Conservation (phyloP, 2,113 vertebrate genomes). For the Rhegmatorhina hoffmannsi region DNA sequence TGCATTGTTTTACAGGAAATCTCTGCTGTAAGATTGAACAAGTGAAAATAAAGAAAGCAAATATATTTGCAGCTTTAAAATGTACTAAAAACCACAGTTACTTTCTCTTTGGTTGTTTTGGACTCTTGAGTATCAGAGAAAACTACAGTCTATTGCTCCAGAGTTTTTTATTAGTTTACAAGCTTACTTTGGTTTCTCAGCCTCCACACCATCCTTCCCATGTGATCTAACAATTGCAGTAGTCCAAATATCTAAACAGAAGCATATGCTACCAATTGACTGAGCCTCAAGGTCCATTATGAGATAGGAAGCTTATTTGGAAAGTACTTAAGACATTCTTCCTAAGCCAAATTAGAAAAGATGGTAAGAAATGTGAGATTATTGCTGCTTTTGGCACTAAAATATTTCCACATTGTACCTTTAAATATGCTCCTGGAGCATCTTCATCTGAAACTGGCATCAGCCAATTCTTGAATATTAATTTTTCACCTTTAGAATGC, state of each 20-base stretch:
- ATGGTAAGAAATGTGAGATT: neutral
- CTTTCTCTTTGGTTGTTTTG: neutral
- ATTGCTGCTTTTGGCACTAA: neutral
- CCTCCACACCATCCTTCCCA: neutral
- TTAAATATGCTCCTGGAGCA: neutral
- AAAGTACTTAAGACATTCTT: neutral
- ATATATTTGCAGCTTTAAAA: neutral
- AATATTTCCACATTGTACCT: neutral
- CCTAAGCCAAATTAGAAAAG: neutral
- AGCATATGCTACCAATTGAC: neutral
- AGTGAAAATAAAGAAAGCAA: neutral
- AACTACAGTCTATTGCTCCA: neutral
- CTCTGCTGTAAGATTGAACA: neutral
- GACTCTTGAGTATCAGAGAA: neutral
- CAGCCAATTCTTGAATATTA: neutral
- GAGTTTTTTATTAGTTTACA: neutral
- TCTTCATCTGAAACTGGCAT: neutral
- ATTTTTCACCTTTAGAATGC: neutral
- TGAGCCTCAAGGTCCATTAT: neutral
- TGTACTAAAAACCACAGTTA: neutral
- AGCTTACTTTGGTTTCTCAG: neutral
- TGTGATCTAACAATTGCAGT: neutral
- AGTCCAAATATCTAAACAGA: neutral
- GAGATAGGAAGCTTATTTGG: neutral
- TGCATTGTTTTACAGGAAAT: neutral